These are phyloP conservation scores for Trichogramma pretiosum DNA, from an alignment of 1,140 invertebrate genomes.

Conservation along the genomic window DNA sequence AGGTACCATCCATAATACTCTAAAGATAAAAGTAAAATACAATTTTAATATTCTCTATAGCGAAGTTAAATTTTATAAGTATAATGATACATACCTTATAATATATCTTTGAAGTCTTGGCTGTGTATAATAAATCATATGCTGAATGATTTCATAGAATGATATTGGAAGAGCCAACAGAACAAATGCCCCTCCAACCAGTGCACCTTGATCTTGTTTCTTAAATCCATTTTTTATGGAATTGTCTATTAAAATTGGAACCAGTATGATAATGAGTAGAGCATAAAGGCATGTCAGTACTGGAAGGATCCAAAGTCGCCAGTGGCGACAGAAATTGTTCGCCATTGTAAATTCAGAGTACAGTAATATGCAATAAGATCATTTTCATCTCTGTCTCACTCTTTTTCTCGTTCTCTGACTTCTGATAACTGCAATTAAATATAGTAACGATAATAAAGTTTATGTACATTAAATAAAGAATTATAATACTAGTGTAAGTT, in stretches of 20 bases:
- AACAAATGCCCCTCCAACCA: constrained; percentile 85
- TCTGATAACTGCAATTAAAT: too few relatives aligned
- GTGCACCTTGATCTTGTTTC: constrained; percentile 64
- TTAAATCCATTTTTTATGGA: constrained; percentile 63
- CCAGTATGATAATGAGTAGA: constrained; percentile 69
- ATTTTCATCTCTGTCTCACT: constrained; percentile 20
- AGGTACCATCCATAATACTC: constrained; percentile 96
- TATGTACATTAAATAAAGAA: too few relatives aligned
- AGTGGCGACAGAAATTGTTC: constrained; percentile 52
- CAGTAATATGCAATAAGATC: too few relatives aligned
- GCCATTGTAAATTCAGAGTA: constrained; percentile 37
- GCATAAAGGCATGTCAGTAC: constrained; percentile 71
- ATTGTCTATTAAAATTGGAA: constrained; percentile 72
- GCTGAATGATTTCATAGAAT: constrained; percentile 89
- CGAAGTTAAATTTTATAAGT: constrained; percentile 5
- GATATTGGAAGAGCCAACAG: constrained; percentile 84
- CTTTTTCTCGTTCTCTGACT: constrained; percentile 18
- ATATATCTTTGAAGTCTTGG: constrained; percentile 90
- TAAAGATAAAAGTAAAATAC: constrained; percentile 44
- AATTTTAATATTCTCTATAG: neutral
- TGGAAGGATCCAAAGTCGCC: constrained; percentile 83
- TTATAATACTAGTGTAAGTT: too few relatives aligned
- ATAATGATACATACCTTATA: constrained; percentile 58
- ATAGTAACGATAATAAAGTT: too few relatives aligned
- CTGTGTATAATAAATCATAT: constrained; percentile 88